Conservation (phyloP, 2,113 vertebrate species). For the Artemisiospiza belli region DNA sequence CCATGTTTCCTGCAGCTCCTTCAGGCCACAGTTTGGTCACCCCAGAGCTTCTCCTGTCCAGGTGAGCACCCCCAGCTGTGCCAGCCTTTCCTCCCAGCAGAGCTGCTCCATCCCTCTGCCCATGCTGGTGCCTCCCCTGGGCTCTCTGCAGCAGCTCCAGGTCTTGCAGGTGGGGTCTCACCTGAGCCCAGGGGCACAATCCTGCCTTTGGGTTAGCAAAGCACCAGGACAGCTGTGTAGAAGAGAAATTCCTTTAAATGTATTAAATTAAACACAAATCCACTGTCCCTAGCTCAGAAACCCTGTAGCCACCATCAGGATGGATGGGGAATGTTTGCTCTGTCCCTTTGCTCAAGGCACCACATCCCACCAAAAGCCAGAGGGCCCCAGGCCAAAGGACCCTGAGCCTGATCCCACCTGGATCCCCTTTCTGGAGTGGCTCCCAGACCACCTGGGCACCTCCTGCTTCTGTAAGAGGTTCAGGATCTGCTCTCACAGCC, state of each 20-base stretch:
- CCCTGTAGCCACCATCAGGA: background rate
- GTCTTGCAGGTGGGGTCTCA: background rate
- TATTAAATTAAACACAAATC: background rate
- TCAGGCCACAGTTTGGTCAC: accelerated
- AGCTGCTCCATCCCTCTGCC: background rate
- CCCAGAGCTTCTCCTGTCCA: background rate
- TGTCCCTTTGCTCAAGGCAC: no score
- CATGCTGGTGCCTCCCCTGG: background rate
- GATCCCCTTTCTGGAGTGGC: background rate
- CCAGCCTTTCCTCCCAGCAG: background rate
- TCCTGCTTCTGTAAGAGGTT: background rate
- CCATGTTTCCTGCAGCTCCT: accelerated
- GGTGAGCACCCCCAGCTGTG: background rate
- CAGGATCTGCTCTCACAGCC: background rate
- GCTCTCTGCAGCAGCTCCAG: background rate
- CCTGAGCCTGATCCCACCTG: background rate
- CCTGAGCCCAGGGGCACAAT: background rate
- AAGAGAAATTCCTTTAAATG: background rate
- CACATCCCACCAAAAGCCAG: background rate
- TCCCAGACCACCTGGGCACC: background rate
- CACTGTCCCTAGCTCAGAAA: no score
- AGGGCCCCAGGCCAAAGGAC: background rate
- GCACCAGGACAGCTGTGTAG: accelerated
- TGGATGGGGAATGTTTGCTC: accelerated
- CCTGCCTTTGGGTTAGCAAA: background rate